Percentiles rank a stretch among this genome's conserved stretches.
Conservation (phyloP, 2,113 vertebrate genomes). For the human (Homo sapiens) region GRCh38 chr5:58466001-58466500, state of each 20-base stretch:
- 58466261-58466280: not conserved
- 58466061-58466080: not conserved
- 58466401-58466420: not conserved
- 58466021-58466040: not conserved
- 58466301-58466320: not conserved
- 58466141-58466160: not conserved
- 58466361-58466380: not conserved
- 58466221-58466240: not conserved
- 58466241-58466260: not conserved
- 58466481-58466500: not conserved
- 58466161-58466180: not conserved
- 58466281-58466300: not conserved
- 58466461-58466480: too few relatives aligned
- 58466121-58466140: not conserved
- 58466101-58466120: not conserved
- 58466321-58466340: not conserved
- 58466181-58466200: not conserved
- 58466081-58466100: not conserved
- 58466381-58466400: not conserved
- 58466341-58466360: not conserved
- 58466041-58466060: not conserved
- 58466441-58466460: not conserved
- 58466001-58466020: not conserved
- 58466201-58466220: not conserved
- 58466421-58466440: not conserved